Conservation (phyloP, 2,888 invertebrate genomes). For the Nemurella pictetii region DNA sequence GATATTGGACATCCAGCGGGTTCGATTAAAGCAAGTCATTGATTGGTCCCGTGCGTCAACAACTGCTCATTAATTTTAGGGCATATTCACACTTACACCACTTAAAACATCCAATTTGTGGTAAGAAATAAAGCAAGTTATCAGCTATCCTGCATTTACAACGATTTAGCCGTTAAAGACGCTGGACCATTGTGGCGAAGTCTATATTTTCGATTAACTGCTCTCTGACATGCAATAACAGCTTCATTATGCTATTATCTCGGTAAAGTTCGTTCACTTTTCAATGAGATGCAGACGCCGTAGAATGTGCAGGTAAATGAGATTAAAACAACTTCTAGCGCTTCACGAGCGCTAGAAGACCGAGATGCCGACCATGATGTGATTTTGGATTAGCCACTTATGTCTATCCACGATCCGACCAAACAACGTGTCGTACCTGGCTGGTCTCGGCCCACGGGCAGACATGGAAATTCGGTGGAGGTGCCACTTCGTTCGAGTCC, state of each 20-base stretch:
- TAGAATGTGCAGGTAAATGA: background rate
- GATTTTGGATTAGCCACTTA: background rate
- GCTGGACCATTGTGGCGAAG: background rate
- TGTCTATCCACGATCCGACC: no score
- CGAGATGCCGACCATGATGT: background rate
- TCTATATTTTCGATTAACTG: background rate
- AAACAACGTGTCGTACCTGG: background rate
- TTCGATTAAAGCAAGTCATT: slow-evolving; percentile 1
- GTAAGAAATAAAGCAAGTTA: background rate
- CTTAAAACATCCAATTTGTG: background rate
- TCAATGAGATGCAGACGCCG: background rate
- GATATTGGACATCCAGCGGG: background rate
- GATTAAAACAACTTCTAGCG: background rate
- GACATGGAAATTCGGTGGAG: background rate
- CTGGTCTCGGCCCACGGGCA: background rate
- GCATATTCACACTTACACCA: slow-evolving; percentile 3
- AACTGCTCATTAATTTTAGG: background rate
- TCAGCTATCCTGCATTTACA: background rate
- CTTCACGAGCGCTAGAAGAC: background rate
- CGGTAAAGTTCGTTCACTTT: background rate
- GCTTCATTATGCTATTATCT: background rate
- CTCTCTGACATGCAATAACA: background rate
- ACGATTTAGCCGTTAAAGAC: background rate
- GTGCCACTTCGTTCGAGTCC: background rate
- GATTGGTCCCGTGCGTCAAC: slow-evolving; percentile 14